These are phyloP conservation scores for Sceloporus tristichus DNA, from an alignment of 2,113 vertebrate species.

Conservation along the genomic window DNA sequence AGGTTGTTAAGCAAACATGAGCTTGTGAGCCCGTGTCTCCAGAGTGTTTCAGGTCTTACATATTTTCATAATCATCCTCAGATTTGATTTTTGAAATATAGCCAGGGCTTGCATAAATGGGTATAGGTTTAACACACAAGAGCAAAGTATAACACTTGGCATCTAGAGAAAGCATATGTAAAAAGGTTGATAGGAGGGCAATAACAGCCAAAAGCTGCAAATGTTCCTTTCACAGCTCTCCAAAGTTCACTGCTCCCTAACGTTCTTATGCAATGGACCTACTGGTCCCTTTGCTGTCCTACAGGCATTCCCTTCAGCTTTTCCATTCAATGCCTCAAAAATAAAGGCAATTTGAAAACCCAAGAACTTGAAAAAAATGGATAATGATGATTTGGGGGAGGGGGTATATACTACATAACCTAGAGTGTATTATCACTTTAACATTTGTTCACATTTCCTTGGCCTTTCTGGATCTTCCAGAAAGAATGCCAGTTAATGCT, in stretches of 20 bases:
- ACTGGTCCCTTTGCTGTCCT: neutral
- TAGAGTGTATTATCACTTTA: neutral
- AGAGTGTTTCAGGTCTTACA: neutral
- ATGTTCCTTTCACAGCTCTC: neutral
- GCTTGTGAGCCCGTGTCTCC: neutral
- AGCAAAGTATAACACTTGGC: neutral
- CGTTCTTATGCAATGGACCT: neutral
- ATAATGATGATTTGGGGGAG: neutral
- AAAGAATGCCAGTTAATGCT: constrained; percentile 24
- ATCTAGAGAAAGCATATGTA: neutral
- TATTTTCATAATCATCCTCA: neutral
- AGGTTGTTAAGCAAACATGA: neutral
- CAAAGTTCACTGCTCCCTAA: neutral
- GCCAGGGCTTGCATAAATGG: neutral
- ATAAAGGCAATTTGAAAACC: neutral
- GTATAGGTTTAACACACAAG: neutral
- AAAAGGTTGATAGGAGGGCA: neutral
- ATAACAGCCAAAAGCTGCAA: neutral
- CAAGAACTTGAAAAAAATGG: neutral
- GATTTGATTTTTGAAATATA: neutral
- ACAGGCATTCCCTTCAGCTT: too few relatives aligned
- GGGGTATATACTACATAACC: neutral
- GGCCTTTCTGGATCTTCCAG: constrained; percentile 27
- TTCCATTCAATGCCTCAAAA: neutral
- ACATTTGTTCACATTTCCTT: constrained; percentile 9